Evolutionary conservation across 1,140 invertebrate species (phyloP).

Genomic region (Antheraea pernyi): DNA sequence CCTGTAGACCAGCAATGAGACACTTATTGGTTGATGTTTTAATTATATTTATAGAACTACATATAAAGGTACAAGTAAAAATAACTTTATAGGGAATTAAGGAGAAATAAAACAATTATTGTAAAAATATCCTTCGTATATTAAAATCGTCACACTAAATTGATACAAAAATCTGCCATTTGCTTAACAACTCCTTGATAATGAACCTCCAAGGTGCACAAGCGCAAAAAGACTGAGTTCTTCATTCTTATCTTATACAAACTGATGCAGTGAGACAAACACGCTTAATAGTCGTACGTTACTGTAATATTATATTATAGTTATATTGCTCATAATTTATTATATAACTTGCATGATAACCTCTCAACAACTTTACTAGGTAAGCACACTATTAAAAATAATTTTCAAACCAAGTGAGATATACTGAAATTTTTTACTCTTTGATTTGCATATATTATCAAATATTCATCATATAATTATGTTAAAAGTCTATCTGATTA

Average conservation of each 20-base stretch:
- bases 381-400: neutral
- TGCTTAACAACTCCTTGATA: neutral
- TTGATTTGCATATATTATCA: too few relatives aligned
- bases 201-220: conserved; percentile 3
- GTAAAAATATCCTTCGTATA: too few relatives aligned
- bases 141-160: neutral
- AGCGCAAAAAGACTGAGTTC: neutral
- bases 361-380: neutral
- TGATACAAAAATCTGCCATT: conserved; percentile 1
- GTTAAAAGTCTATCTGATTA: too few relatives aligned
- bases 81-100: too few relatives aligned
- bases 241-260: conserved; percentile 8
- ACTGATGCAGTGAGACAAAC: neutral
- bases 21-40: too few relatives aligned
- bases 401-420: too few relatives aligned
- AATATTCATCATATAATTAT: too few relatives aligned
- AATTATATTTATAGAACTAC: too few relatives aligned
- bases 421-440: too few relatives aligned
- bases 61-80: too few relatives aligned
- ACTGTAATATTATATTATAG: neutral
- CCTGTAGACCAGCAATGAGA: too few relatives aligned
- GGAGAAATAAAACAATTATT: too few relatives aligned
- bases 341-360: neutral
- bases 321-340: neutral
- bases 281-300: neutral